phyloP scores from a whole-genome alignment of 2,888 invertebrate species.

The Cantharis flavilabris region DNA sequence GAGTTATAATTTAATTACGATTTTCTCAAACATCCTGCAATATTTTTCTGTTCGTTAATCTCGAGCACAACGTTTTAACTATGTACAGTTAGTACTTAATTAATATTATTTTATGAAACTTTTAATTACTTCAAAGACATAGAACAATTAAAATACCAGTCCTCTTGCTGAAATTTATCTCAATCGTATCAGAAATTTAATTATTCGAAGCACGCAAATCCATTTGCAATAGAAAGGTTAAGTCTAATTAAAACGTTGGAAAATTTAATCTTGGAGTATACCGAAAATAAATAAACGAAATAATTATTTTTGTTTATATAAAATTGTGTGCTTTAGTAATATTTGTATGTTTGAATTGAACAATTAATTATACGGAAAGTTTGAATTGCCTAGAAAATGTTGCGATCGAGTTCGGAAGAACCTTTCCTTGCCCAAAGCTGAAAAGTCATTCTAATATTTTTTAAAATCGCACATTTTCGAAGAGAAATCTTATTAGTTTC shows the following conservation, averaged over 20 bases:
- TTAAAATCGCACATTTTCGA: neutral
- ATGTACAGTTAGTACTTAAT: neutral
- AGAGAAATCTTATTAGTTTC: neutral
- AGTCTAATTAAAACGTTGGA: conserved; percentile 12
- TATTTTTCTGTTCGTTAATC: neutral
- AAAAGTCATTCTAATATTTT: neutral
- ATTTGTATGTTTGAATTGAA: neutral
- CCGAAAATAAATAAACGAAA: conserved; percentile 3
- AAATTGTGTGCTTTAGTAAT: neutral
- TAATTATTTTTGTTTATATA: neutral
- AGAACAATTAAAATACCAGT: neutral
- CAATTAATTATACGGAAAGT: neutral
- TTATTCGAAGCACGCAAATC: conserved; percentile 14
- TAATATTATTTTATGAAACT: neutral
- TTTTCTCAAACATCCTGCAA: neutral
- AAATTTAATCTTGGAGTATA: conserved; percentile 3
- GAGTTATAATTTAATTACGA: neutral
- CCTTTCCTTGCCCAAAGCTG: neutral
- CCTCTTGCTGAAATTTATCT: conserved; percentile 3
- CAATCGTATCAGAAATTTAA: conserved; percentile 14
- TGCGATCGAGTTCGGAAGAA: neutral
- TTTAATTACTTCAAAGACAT: neutral
- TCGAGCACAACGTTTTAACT: neutral
- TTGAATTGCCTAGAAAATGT: neutral
- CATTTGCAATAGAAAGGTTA: conserved; percentile 12